Conservation (phyloP, 1,140 invertebrate genomes). For the Drosophila chauvacae region DNA sequence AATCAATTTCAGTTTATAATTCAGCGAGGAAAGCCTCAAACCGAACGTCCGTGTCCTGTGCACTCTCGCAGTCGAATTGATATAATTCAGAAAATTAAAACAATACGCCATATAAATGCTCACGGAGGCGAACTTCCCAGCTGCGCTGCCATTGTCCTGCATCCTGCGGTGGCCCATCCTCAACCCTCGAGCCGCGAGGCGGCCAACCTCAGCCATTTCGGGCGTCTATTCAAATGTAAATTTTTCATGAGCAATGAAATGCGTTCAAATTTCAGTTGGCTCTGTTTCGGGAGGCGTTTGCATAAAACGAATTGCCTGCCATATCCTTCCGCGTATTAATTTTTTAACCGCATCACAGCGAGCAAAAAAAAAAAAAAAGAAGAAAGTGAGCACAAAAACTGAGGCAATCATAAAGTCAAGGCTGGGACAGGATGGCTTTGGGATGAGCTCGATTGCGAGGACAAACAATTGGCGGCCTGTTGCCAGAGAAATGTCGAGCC, state of each 20-base stretch:
- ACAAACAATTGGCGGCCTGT: slow-evolving; percentile 67
- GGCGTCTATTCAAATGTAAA: slow-evolving; percentile 80
- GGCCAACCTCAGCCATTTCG: slow-evolving; percentile 19
- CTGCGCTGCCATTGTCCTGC: slow-evolving; percentile 64
- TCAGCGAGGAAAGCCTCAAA: slow-evolving; percentile 20
- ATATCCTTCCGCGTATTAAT: slow-evolving; percentile 83
- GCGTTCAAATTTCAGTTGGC: slow-evolving; percentile 58
- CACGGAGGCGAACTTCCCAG: slow-evolving; percentile 72
- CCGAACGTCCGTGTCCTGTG: slow-evolving; percentile 34
- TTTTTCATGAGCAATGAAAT: slow-evolving; percentile 77
- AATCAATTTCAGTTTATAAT: slow-evolving; percentile 10
- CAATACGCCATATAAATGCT: slow-evolving; percentile 81
- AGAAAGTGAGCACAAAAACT: slow-evolving; percentile 26
- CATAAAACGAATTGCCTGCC: slow-evolving; percentile 80
- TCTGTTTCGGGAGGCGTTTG: slow-evolving; percentile 54
- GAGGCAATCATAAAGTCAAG: slow-evolving; percentile 67
- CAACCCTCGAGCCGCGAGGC: slow-evolving; percentile 1
- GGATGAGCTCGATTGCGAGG: slow-evolving; percentile 13
- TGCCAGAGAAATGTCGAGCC: slow-evolving; percentile 59
- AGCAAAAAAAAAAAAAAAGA: slow-evolving; percentile 3
- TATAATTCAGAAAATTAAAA: slow-evolving; percentile 75
- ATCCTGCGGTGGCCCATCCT: slow-evolving; percentile 48
- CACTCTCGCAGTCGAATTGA: slow-evolving; percentile 44
- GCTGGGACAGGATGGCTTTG: slow-evolving; percentile 24
- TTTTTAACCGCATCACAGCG: slow-evolving; percentile 73